Percentiles rank a stretch among this genome's conserved stretches.
phyloP scores from a whole-genome alignment of 2,888 invertebrate genomes.

The Dascillus cervinus region DNA sequence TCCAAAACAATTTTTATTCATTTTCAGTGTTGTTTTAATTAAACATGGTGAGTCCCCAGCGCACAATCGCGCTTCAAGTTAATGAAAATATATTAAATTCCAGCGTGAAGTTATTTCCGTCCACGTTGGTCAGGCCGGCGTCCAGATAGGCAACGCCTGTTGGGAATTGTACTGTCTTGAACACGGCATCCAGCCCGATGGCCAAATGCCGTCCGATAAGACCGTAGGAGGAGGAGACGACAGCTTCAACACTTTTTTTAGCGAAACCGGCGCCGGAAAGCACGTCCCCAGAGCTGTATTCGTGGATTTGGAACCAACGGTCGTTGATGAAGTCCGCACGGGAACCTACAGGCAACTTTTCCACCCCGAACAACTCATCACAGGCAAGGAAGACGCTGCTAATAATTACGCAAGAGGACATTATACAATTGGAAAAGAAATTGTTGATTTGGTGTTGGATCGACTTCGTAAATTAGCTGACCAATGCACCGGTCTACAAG shows the following conservation, averaged over 20 bases:
- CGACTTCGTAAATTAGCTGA: constrained; percentile 60
- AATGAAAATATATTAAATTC: too few relatives aligned
- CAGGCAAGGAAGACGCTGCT: constrained; percentile 77
- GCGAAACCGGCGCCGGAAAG: constrained; percentile 71
- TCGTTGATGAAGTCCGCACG: constrained; percentile 88
- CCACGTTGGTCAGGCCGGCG: constrained; percentile 75
- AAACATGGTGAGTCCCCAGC: too few relatives aligned
- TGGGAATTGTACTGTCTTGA: constrained; percentile 73
- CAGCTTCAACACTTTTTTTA: constrained; percentile 61
- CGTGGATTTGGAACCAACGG: constrained; percentile 77
- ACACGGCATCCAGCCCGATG: too few relatives aligned
- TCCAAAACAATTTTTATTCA: too few relatives aligned
- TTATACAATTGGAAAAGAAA: constrained; percentile 70
- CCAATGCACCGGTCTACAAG: constrained; percentile 51
- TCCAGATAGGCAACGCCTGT: constrained; percentile 70
- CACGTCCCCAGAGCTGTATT: constrained; percentile 77
- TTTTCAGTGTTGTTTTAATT: too few relatives aligned
- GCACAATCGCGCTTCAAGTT: too few relatives aligned
- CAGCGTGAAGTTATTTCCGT: constrained; percentile 75
- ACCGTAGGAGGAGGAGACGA: constrained; percentile 28
- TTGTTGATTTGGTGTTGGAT: constrained; percentile 60
- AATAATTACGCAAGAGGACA: constrained; percentile 81
- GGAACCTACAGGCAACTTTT: constrained; percentile 93
- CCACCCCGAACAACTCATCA: constrained; percentile 86
- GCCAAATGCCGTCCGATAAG: too few relatives aligned